Percentiles rank a stretch among this genome's conserved stretches.
phyloP scores from a whole-genome alignment of 1,140 invertebrate species.

The Sycophaga agraensis region DNA sequence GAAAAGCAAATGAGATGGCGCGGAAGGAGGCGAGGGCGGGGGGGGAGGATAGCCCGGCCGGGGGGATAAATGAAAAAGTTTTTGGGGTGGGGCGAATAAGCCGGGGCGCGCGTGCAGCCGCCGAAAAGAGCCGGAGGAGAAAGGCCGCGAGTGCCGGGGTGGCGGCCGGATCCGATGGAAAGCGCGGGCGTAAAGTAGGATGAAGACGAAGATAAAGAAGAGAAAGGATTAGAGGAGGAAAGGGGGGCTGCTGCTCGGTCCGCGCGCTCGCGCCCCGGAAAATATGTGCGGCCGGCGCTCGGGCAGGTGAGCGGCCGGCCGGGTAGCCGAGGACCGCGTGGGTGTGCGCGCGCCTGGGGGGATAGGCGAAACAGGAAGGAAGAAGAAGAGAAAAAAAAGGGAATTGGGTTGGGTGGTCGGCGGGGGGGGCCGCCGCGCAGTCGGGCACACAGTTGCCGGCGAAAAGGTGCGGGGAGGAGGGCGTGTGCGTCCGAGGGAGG shows the following conservation, averaged over 20 bases:
- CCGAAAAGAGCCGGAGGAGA: too few relatives aligned
- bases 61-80: conserved; percentile 28
- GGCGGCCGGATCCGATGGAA: conserved; percentile 17
- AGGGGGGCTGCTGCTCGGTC: too few relatives aligned
- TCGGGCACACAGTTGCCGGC: background rate
- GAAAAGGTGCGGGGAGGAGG: background rate
- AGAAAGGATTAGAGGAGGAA: conserved; percentile 6
- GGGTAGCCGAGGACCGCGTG: background rate
- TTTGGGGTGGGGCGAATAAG: conserved; percentile 5
- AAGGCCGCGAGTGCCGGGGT: background rate
- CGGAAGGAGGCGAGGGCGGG: background rate
- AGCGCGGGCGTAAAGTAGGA: conserved; percentile 24
- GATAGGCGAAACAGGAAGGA: too few relatives aligned
- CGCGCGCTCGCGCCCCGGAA: background rate
- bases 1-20: conserved; percentile 26
- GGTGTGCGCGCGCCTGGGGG: background rate
- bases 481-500: conserved; percentile 18
- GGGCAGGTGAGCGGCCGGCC: background rate
- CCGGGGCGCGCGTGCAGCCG: background rate
- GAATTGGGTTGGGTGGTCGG: too few relatives aligned
- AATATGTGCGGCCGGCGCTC: background rate
- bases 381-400: too few relatives aligned
- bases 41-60: background rate
- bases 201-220: conserved; percentile 23
- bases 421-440: background rate